Conservation (phyloP, 2,797 vertebrate species). For the Rhincodon typus region DNA sequence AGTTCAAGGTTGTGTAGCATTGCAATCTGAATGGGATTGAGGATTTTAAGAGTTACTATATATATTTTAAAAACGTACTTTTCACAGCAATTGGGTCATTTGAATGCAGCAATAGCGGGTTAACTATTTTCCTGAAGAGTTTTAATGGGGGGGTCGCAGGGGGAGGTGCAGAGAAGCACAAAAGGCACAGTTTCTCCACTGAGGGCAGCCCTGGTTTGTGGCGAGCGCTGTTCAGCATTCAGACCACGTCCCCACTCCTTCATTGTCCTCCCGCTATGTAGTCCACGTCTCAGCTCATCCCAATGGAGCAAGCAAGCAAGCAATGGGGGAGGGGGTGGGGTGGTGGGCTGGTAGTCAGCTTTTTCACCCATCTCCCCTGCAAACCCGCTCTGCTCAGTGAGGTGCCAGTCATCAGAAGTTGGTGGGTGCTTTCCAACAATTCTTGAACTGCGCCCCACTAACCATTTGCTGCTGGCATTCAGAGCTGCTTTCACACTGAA, state of each 20-base stretch:
- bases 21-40: background rate
- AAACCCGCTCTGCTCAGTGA: no score
- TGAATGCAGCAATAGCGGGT: no score
- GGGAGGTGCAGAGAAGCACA: no score
- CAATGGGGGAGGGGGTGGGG: background rate
- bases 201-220: background rate
- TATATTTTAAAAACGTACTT: no score
- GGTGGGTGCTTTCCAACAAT: background rate
- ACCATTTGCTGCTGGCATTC: background rate
- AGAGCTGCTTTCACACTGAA: background rate
- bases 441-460: background rate
- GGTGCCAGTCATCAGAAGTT: background rate
- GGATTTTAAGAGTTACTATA: background rate
- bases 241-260: slow-evolving; percentile 51
- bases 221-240: slow-evolving; percentile 44
- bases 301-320: slow-evolving; percentile 48
- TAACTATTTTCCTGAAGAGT: no score
- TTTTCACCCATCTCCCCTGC: background rate
- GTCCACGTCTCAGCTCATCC: slow-evolving; percentile 53
- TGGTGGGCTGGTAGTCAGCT: background rate
- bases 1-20: background rate
- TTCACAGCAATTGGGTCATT: background rate
- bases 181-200: background rate
- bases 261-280: slow-evolving; percentile 55
- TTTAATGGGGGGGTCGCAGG: background rate